Evolutionary conservation across 2,888 invertebrate genomes (phyloP).

Genomic region (Eupeodes luniger): DNA sequence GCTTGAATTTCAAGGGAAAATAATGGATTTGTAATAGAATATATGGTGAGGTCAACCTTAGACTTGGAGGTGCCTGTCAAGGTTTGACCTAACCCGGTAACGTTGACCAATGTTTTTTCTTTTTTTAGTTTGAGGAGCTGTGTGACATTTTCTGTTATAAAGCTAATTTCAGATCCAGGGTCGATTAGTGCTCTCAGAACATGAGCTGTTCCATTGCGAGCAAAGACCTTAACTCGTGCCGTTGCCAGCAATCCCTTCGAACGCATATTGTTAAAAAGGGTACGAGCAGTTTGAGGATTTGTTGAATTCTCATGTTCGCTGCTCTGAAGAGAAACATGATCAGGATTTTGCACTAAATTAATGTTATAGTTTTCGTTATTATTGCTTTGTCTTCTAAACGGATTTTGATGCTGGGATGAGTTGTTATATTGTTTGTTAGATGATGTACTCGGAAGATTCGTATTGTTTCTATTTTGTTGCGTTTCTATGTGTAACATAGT

Average conservation of each 20-base stretch:
- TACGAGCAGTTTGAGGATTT: not conserved
- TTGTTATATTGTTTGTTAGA: no score
- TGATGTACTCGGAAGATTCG: no score
- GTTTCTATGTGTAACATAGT: not conserved
- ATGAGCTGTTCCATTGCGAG: not conserved
- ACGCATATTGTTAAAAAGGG: conserved; percentile 19
- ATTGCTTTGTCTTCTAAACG: no score
- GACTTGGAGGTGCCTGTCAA: conserved; percentile 19
- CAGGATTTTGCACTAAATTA: no score
- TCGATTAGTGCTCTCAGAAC: conserved; percentile 20
- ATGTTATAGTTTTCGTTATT: no score
- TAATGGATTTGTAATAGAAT: not conserved
- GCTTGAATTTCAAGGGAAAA: not conserved
- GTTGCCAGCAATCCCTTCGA: conserved; percentile 7
- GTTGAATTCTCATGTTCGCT: no score
- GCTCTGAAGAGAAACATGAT: no score
- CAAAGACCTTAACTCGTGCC: not conserved
- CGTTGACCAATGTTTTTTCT: not conserved
- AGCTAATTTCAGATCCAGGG: not conserved
- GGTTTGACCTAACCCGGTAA: conserved; percentile 29
- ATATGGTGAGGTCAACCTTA: conserved; percentile 25
- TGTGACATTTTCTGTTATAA: conserved; percentile 2
- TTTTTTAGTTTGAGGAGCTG: not conserved
- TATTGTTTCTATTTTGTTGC: no score
- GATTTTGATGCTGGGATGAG: no score